Percentiles rank a stretch among this genome's conserved stretches.
Conservation (phyloP, 92 coral and sea anemone species). For the Epizoanthus scotinus region DNA sequence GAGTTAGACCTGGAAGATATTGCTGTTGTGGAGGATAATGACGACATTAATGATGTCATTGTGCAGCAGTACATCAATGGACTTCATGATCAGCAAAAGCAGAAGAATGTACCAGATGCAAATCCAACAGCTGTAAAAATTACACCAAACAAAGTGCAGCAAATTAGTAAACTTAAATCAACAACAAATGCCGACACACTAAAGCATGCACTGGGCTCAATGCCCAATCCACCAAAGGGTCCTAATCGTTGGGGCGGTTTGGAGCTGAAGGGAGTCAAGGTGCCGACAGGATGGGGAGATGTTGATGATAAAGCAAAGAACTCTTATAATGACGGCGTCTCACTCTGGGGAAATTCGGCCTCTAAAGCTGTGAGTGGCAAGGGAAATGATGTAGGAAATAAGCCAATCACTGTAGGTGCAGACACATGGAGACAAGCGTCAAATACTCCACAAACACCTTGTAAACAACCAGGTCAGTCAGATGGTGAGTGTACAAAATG, state of each 20-base stretch:
- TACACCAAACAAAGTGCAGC: slow-evolving; percentile 76
- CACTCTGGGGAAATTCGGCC: slow-evolving; percentile 49
- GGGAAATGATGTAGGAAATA: neutral
- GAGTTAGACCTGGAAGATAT: slow-evolving; percentile 72
- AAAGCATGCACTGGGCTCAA: slow-evolving; percentile 68
- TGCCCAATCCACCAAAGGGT: slow-evolving; percentile 76
- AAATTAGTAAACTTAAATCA: slow-evolving; percentile 78
- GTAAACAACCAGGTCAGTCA: too few relatives aligned
- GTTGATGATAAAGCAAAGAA: slow-evolving; percentile 36
- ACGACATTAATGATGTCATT: slow-evolving; percentile 77
- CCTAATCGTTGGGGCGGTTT: slow-evolving; percentile 82
- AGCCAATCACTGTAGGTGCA: neutral
- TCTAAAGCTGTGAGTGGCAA: neutral
- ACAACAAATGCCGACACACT: slow-evolving; percentile 72
- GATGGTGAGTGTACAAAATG: too few relatives aligned
- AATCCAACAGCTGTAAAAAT: slow-evolving; percentile 31
- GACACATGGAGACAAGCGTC: too few relatives aligned
- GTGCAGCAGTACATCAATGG: slow-evolving; percentile 79
- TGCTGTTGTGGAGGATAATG: slow-evolving; percentile 78
- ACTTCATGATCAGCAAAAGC: slow-evolving; percentile 56
- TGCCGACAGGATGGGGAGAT: slow-evolving; percentile 76
- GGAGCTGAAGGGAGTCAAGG: slow-evolving; percentile 52
- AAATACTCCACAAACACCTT: too few relatives aligned
- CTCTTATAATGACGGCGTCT: slow-evolving; percentile 76
- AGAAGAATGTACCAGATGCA: neutral